Evolutionary conservation across 2,888 invertebrate species (phyloP), one percentile per base, ranked within the genome.

Genomic region (Cynaeus angustus): DNA sequence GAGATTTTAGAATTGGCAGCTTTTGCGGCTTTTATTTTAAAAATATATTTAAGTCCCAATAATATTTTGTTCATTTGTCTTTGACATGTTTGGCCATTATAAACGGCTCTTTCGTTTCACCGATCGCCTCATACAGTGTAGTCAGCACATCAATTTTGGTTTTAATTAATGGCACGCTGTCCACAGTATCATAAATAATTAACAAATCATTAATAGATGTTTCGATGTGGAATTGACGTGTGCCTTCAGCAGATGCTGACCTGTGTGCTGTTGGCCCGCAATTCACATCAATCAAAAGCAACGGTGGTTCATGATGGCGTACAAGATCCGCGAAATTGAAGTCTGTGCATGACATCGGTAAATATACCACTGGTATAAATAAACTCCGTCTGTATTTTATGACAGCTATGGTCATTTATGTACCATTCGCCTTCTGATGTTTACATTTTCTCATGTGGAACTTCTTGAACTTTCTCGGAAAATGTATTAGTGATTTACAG

Each of bases 201-300:
- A 70, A 70, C 70, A 70, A 70, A 61, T 70, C 66, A 70, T 70
- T 70, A 70, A 70, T 70, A 66, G 58, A 72, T 66, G 66, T 62
- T 68, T 62, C 61, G 68, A 70, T 70, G 64, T 61, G 70, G 68
- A 70, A 72, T 70, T 70, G 72, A 72, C 56, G 67, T 65, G 61
- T 66, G 72, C 68, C 70, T 68, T 68, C 59, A 68, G 43, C 72
- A 72, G 72, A 65, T 72, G 72, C 16, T 68, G 70, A 68, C 68
- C 67, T 66, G 69, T 72, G 68, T 68, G 58, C 61, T 64, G 72
- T 56, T 68, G 58, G 65, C 61, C 71, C 38, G 66, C 68, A 65
- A 56, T 65, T 55, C 66, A 55, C 75, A 76, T 76, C 76, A 75
- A 76, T 76, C 76, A 76, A 70, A 65, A 70, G 56, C 62, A 62